Evolutionary conservation across 2,113 vertebrate genomes (phyloP).

Genomic region (Melospiza melodia): DNA sequence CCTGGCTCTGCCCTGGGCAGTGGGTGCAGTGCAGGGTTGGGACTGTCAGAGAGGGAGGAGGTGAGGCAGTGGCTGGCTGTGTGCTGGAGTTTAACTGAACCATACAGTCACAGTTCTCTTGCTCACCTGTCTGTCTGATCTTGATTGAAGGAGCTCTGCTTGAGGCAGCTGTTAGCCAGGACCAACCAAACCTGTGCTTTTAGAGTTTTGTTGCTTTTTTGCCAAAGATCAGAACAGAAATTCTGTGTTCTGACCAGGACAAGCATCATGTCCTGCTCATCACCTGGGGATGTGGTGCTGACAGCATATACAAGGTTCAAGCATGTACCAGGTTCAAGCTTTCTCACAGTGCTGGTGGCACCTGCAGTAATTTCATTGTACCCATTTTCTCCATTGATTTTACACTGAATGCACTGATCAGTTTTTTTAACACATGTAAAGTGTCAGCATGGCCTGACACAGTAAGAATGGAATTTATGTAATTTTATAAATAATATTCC

Average conservation of each 20-base stretch:
- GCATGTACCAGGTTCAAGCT: not conserved
- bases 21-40: fast-evolving
- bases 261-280: not conserved
- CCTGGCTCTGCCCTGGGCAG: fast-evolving
- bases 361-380: not conserved
- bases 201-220: not conserved
- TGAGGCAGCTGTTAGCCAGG: not conserved
- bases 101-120: fast-evolving
- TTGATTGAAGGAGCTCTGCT: not conserved
- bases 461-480: not conserved
- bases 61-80: not conserved
- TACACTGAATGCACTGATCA: not conserved
- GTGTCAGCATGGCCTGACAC: not conserved
- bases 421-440: not conserved
- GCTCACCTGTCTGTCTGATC: not conserved
- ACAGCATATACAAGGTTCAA: not conserved
- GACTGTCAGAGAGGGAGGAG: not conserved
- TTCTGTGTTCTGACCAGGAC: not conserved
- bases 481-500: not conserved
- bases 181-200: not conserved
- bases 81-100: not conserved
- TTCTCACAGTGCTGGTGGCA: not conserved
- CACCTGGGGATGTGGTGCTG: not conserved
- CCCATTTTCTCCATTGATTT: not conserved
- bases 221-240: not conserved